A percentile compares a stretch with the other conserved stretches of the same genome.
phyloP scores from a whole-genome alignment of 2,888 invertebrate genomes.

The Eupithecia centaureata region DNA sequence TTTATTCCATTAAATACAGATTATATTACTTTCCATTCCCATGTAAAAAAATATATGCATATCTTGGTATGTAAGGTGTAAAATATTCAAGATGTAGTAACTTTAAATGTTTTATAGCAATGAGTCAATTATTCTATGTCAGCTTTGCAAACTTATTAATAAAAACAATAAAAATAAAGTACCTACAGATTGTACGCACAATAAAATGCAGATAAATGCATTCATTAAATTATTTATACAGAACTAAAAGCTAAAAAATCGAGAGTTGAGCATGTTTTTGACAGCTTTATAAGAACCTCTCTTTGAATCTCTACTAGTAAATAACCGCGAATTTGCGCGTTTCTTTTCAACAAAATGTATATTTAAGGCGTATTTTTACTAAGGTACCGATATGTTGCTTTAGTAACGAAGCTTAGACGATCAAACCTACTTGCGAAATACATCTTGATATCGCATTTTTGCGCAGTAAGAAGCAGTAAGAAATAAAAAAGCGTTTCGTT shows the following conservation, averaged over 20 bases:
- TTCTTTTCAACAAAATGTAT: background rate
- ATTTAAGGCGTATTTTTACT: background rate
- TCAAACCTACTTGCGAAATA: background rate
- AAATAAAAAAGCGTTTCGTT: background rate
- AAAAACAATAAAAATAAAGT: constrained; percentile 31
- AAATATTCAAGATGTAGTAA: background rate
- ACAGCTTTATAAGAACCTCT: background rate
- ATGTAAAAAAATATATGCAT: no score
- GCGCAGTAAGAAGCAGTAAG: no score
- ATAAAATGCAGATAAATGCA: constrained; percentile 44
- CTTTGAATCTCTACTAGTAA: background rate
- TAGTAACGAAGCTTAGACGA: background rate
- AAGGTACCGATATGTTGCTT: background rate
- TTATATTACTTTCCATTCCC: no score
- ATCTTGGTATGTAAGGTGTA: no score
- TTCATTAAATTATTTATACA: constrained; percentile 4
- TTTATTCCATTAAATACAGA: no score
- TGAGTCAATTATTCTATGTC: background rate
- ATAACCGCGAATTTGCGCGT: background rate
- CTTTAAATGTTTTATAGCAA: background rate
- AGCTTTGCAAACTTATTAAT: constrained; percentile 14
- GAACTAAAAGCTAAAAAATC: background rate
- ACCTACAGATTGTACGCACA: constrained; percentile 39
- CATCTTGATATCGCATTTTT: background rate
- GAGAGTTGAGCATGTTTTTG: background rate